These are phyloP conservation scores for Cacajao melanocephalus DNA, from an alignment of 2,797 vertebrate species.

Conservation along the genomic window DNA sequence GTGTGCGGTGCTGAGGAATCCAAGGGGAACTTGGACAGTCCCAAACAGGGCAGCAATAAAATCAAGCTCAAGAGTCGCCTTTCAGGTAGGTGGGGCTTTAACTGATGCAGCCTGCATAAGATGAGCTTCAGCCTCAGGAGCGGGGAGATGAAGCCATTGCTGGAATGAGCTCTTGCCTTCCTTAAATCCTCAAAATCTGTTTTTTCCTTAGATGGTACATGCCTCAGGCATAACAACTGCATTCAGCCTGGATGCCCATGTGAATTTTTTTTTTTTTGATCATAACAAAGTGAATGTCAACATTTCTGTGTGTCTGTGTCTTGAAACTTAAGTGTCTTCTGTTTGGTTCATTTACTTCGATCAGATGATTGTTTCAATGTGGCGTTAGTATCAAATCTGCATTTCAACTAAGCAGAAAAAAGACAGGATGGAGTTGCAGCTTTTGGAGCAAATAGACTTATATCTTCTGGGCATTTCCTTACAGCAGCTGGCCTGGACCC, in stretches of 20 bases:
- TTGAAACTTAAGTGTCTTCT: background rate
- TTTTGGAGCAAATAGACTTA: background rate
- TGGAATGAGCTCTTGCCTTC: no score
- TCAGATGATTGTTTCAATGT: background rate
- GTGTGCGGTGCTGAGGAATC: slow-evolving; percentile 79
- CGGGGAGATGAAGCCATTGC: background rate
- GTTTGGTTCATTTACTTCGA: background rate
- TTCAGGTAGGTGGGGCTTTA: slow-evolving; percentile 86
- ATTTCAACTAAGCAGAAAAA: background rate
- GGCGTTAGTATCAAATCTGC: background rate
- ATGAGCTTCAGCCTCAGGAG: background rate
- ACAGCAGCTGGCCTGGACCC: background rate
- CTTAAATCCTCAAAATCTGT: background rate
- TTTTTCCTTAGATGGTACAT: background rate
- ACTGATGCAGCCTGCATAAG: background rate
- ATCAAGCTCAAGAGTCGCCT: slow-evolving; percentile 91
- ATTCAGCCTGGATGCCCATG: background rate
- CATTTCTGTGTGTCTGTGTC: background rate
- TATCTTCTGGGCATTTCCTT: background rate
- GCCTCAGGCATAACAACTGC: background rate
- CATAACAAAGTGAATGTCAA: background rate
- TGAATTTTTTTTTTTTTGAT: background rate
- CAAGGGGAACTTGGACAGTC: slow-evolving; percentile 88
- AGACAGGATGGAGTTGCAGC: no score
- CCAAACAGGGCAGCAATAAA: slow-evolving; percentile 84